A percentile compares a stretch with the other conserved stretches of the same genome.
Conservation (phyloP, 2,888 invertebrate genomes). For the Eutolmus rufibarbis region DNA sequence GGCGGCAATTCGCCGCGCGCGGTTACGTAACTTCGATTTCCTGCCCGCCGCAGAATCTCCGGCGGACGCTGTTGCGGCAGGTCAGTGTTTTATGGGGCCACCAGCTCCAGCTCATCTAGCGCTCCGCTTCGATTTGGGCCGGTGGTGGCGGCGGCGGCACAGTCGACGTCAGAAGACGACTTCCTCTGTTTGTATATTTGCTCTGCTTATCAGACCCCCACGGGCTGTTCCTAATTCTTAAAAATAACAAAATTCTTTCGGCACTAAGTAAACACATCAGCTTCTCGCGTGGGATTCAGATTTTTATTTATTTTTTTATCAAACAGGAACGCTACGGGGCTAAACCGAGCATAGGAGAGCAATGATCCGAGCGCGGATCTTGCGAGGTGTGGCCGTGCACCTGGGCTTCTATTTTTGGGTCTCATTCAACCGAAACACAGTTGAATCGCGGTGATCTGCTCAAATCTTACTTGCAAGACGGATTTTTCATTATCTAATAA, state of each 20-base stretch:
- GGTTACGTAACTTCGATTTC: neutral
- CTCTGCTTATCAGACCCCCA: neutral
- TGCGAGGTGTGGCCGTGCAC: neutral
- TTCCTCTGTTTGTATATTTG: constrained; percentile 9
- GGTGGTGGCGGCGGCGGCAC: neutral
- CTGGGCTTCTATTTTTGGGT: neutral
- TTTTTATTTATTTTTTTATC: neutral
- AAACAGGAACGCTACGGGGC: neutral
- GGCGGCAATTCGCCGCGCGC: neutral
- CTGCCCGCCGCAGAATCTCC: neutral
- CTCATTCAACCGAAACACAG: neutral
- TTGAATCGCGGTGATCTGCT: neutral
- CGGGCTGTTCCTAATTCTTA: neutral
- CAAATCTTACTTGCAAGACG: neutral
- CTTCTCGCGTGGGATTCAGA: neutral
- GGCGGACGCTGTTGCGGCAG: constrained; percentile 16
- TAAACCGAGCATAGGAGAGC: neutral
- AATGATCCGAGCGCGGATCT: neutral
- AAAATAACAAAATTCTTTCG: neutral
- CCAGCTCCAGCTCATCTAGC: constrained; percentile 4
- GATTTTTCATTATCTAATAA: neutral
- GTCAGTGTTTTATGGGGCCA: constrained; percentile 20
- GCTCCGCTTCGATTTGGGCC: neutral
- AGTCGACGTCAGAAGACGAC: neutral
- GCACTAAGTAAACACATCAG: neutral